phyloP scores from a whole-genome alignment of 2,888 invertebrate genomes.

The Drosophila colorata region DNA sequence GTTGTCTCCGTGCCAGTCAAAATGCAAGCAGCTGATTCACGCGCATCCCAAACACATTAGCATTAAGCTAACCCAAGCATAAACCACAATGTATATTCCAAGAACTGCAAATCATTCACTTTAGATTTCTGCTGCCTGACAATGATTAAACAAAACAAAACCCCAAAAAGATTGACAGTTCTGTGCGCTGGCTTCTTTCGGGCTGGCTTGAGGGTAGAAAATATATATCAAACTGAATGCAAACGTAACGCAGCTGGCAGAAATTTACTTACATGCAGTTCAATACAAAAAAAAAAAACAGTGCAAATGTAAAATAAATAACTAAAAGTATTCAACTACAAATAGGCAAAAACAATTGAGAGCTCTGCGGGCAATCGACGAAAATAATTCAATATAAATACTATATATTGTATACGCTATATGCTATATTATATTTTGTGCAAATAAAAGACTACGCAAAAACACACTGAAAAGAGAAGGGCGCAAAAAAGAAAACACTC shows the following conservation, averaged over 20 bases:
- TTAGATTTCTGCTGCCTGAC: slow-evolving; percentile 42
- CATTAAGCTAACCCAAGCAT: slow-evolving; percentile 5
- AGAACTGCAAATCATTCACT: slow-evolving; percentile 54
- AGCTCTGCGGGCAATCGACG: slow-evolving; percentile 31
- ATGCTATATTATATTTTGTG: slow-evolving; percentile 24
- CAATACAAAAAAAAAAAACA: not conserved
- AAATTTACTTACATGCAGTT: slow-evolving; percentile 8
- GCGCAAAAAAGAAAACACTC: slow-evolving; percentile 13
- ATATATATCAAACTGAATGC: slow-evolving; percentile 13
- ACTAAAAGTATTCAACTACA: slow-evolving; percentile 27
- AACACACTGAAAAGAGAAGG: slow-evolving; percentile 23
- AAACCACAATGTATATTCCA: slow-evolving; percentile 5
- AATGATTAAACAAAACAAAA: slow-evolving; percentile 57
- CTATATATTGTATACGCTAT: slow-evolving; percentile 18
- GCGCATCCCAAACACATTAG: slow-evolving; percentile 11
- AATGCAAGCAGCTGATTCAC: slow-evolving; percentile 45
- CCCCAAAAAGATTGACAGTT: slow-evolving; percentile 58
- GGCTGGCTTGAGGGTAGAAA: slow-evolving; percentile 1
- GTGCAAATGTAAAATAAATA: slow-evolving; percentile 24
- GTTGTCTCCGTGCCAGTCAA: slow-evolving; percentile 44
- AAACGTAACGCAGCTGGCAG: slow-evolving; percentile 19
- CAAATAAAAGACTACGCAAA: slow-evolving; percentile 3
- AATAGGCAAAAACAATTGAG: slow-evolving; percentile 35
- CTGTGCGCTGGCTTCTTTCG: not conserved
- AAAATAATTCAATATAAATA: slow-evolving; percentile 37